Conservation (phyloP, 1,140 invertebrate genomes). For the Hermatobates lingyangjiaoensis region DNA sequence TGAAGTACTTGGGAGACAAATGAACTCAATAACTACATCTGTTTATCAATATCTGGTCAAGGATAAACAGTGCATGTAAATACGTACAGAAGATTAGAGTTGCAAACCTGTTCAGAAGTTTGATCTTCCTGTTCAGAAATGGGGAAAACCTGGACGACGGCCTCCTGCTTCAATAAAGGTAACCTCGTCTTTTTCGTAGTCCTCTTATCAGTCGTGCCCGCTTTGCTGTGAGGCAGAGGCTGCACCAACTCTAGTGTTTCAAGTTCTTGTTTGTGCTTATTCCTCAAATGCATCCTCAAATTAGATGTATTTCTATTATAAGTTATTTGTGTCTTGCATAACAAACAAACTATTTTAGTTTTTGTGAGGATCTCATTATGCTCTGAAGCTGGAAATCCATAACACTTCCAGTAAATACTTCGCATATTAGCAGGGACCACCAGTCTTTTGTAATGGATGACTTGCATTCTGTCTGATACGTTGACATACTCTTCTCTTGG, state of each 20-base stretch:
- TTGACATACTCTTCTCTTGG: not conserved
- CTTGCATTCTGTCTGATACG: not conserved
- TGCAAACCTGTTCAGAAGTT: not conserved
- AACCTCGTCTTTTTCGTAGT: constrained; percentile 2
- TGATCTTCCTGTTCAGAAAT: not conserved
- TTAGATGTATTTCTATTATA: constrained; percentile 44
- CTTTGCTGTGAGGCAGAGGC: constrained; percentile 9
- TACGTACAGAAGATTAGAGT: too few relatives aligned
- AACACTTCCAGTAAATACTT: constrained; percentile 43
- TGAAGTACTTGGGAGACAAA: too few relatives aligned
- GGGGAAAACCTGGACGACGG: constrained; percentile 10
- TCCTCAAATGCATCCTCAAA: constrained; percentile 37
- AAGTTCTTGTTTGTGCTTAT: constrained; percentile 32
- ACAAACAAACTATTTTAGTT: constrained; percentile 37
- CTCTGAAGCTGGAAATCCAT: constrained; percentile 40
- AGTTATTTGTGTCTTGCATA: constrained; percentile 38
- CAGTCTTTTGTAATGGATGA: constrained; percentile 26
- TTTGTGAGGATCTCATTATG: constrained; percentile 39
- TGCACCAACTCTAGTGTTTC: constrained; percentile 25
- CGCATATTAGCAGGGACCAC: constrained; percentile 37
- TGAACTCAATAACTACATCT: too few relatives aligned
- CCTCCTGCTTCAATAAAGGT: not conserved
- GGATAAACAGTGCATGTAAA: too few relatives aligned
- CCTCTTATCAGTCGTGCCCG: constrained; percentile 7
- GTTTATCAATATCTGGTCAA: too few relatives aligned